Base-by-base conservation (phyloP, 2,888 invertebrate species). In the Cheilosia vernalis region DNA sequence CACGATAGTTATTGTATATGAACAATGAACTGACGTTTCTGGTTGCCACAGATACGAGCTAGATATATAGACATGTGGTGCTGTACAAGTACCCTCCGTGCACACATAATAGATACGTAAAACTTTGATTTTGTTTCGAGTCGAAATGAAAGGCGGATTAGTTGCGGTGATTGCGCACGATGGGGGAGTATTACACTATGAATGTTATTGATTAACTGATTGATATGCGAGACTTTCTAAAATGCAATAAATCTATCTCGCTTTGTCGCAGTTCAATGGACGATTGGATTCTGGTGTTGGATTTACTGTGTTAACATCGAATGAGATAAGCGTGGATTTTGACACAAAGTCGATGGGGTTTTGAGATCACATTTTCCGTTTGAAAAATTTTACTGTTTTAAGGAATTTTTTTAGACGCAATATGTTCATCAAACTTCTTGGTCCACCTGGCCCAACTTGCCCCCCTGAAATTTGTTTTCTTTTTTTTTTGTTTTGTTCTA, bases 191-290 rank as follows among this genome's bases (percentile, higher is more conserved):
- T 17, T 7, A 44, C 47, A 33, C 21, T 55, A 42, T 70, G 21
- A 7, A 30, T 67, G 61, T 61, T 61, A 74, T 51, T 81, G 80
- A 69, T 67, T 69, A 55, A 56, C 47, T 69, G 63, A 74, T 74
- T 69, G 63, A 81, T 81, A 74, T 81, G 74, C 49, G 63, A 74
- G 74, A 74, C 80, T 81, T 81, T 81, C 80, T 81, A 80, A 60
- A 44, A 60, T 17, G 27, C 7, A 3, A 37, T 51, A 24, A 4
- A 44, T 21, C 5, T 21, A 7, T 9, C 13, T 21, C 5, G 37
- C 17, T 19, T 19, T 49, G 19, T 49, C 10, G 13, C 24, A 51
- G 24, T 51, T 51, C 51, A 51, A 15, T 51, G 51, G 9, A 21
- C 51, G 21, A 51, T 24, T 51, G 24, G 4, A 51, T 49, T 13